phyloP scores from a whole-genome alignment of 1,140 invertebrate genomes.

The Drosophila simulans region DNA sequence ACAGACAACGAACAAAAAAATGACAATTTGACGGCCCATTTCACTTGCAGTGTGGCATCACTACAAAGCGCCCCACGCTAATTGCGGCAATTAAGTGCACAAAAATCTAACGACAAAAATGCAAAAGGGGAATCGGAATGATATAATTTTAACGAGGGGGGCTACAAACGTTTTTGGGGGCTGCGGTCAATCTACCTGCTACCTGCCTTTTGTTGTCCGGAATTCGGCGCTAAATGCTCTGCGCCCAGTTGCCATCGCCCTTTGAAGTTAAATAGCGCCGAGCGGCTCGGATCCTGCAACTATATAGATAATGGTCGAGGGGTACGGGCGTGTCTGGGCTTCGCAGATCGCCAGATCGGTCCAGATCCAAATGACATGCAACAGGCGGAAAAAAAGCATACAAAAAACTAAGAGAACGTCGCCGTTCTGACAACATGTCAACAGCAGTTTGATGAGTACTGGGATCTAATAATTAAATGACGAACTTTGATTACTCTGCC shows the following conservation, averaged over 20 bases:
- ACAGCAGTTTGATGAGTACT: conserved; percentile 2
- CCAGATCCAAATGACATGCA: conserved; percentile 59
- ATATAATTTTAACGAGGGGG: background rate
- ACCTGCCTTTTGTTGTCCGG: conserved; percentile 64
- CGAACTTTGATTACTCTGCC: background rate
- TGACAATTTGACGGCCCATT: conserved; percentile 65
- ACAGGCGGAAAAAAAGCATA: conserved; percentile 29
- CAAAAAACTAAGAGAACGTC: conserved; percentile 26
- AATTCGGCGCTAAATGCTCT: conserved; percentile 80
- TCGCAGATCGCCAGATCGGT: conserved; percentile 1
- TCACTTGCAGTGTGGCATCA: conserved; percentile 75
- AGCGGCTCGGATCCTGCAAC: conserved; percentile 13
- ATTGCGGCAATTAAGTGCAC: conserved; percentile 78
- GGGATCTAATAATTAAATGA: no score
- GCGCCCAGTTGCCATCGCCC: conserved; percentile 72
- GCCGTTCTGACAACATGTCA: conserved; percentile 17
- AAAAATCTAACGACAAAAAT: conserved; percentile 80
- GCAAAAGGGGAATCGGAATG: background rate
- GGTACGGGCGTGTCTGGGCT: background rate
- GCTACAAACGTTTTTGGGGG: background rate
- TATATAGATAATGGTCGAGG: conserved; percentile 9
- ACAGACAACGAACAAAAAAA: conserved; percentile 1
- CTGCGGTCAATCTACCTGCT: conserved; percentile 9
- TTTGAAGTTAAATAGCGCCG: conserved; percentile 77
- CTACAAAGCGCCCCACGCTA: conserved; percentile 80